These are phyloP conservation scores for Nautilus pompilius DNA, from an alignment of 1,140 invertebrate species.

Conservation along the genomic window DNA sequence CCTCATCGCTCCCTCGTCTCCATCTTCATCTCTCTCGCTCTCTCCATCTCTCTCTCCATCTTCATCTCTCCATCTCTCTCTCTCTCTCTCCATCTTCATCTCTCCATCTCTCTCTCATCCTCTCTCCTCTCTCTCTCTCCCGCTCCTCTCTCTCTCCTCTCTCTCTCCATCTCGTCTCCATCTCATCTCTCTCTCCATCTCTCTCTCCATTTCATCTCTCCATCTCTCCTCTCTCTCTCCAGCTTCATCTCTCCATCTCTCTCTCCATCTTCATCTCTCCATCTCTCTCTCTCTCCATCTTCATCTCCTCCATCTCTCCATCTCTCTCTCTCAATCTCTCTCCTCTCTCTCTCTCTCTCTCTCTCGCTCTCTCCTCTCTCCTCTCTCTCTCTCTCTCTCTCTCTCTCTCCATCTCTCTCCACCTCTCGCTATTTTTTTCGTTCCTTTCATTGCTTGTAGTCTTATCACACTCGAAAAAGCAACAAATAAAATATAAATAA, in stretches of 20 bases:
- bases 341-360: slow-evolving; percentile 3
- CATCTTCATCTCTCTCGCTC: not conserved
- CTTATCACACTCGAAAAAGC: too few relatives aligned
- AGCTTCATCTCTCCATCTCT: not conserved
- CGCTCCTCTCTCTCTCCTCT: not conserved
- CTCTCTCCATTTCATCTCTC: not conserved
- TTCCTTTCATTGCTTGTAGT: not conserved
- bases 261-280: not conserved
- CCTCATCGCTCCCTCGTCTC: not conserved
- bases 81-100: not conserved
- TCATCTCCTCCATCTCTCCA: not conserved
- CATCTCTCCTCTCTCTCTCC: not conserved
- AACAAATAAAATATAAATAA: too few relatives aligned
- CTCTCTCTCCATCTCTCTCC: not conserved
- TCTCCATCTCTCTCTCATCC: not conserved
- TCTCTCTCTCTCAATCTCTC: not conserved
- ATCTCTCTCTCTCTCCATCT: not conserved
- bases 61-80: not conserved
- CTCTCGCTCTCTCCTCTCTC: not conserved
- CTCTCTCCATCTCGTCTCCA: not conserved
- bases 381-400: not conserved
- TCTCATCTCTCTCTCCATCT: not conserved
- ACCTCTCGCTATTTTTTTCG: not conserved
- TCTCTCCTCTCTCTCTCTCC: not conserved
- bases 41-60: not conserved